Conservation (phyloP, 2,888 invertebrate species). For the Acleris holmiana region DNA sequence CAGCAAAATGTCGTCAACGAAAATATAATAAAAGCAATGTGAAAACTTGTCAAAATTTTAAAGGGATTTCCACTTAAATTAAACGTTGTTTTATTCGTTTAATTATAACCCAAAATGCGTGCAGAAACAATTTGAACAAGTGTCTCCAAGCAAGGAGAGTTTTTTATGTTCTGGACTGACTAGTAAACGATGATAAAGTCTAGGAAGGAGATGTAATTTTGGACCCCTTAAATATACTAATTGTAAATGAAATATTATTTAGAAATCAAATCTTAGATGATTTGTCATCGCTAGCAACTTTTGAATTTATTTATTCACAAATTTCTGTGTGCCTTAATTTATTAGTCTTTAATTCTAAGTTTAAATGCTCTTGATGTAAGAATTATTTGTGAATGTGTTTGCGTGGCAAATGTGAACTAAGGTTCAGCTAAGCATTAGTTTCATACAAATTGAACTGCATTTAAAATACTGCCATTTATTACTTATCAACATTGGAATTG, state of each 20-base stretch:
- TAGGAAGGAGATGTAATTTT: neutral
- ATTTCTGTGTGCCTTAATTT: conserved; percentile 69
- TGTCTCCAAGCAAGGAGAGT: no score
- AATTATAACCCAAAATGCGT: no score
- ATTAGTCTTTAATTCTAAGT: conserved; percentile 53
- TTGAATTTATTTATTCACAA: conserved; percentile 43
- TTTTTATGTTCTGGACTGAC: no score
- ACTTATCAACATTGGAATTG: no score
- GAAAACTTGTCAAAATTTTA: no score
- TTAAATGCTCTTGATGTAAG: conserved; percentile 38
- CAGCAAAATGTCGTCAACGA: no score
- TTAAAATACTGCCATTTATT: no score
- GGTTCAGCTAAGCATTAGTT: conserved; percentile 14
- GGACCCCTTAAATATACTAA: neutral
- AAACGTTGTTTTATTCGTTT: no score
- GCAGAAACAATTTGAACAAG: no score
- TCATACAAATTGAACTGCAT: conserved; percentile 25
- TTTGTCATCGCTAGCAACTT: conserved; percentile 40
- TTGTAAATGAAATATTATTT: conserved; percentile 11
- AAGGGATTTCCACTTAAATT: no score
- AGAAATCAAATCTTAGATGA: conserved; percentile 34
- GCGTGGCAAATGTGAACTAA: conserved; percentile 26
- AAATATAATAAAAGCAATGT: no score
- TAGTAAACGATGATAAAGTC: no score
- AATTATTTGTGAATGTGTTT: conserved; percentile 16